Evolutionary conservation across 2,113 vertebrate genomes (phyloP).

Genomic region (Tiliqua scincoides): DNA sequence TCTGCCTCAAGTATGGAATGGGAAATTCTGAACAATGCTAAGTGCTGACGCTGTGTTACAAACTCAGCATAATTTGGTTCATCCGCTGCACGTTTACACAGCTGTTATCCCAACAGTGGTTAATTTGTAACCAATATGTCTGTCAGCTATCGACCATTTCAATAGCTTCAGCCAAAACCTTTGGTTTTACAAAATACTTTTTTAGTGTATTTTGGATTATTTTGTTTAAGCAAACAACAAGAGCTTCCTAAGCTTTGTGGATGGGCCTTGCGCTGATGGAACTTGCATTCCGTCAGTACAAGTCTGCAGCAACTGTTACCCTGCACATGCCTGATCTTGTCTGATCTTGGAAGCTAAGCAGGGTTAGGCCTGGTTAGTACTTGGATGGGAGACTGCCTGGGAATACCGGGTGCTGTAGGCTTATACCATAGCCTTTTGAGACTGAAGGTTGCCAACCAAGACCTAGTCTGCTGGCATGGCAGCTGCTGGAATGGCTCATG

Average conservation of each 20-base stretch:
- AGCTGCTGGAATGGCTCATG: no score
- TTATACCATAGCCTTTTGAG: no score
- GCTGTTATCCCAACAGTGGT: conserved; percentile 40
- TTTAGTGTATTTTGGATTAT: background rate
- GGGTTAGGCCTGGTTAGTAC: no score
- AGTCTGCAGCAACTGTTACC: no score
- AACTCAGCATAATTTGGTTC: conserved; percentile 48
- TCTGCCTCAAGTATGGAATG: background rate
- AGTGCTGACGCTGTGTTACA: conserved; percentile 18
- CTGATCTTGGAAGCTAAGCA: no score
- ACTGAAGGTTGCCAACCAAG: no score
- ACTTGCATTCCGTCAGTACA: no score
- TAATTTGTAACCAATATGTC: conserved; percentile 55
- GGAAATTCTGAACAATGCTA: background rate
- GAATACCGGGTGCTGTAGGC: no score
- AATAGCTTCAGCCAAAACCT: conserved; percentile 27
- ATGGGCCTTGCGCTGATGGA: background rate
- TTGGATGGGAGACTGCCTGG: no score
- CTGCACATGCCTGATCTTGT: no score
- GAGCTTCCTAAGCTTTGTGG: background rate
- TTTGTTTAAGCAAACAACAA: background rate
- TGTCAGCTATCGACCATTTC: conserved; percentile 11
- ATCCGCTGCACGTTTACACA: conserved; percentile 63
- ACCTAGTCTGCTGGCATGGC: no score
- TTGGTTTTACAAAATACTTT: background rate